Conservation (phyloP, 2,113 vertebrate genomes). For the Paedocypris sp. region DNA sequence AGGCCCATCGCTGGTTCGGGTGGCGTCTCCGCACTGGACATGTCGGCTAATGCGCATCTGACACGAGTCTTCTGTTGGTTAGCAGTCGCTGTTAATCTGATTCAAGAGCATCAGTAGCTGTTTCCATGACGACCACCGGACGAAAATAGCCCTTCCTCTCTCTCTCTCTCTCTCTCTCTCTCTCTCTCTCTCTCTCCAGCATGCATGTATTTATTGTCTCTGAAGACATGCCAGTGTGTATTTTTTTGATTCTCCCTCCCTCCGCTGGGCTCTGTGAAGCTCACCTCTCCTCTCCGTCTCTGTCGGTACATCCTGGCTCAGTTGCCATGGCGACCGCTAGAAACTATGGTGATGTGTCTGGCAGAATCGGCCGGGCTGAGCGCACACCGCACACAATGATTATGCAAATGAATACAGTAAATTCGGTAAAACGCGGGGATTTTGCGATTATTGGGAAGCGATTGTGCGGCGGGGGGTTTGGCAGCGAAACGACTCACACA, state of each 20-base stretch:
- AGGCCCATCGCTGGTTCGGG: neutral
- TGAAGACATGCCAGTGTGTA: conserved; percentile 23
- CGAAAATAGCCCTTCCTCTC: conserved; percentile 60
- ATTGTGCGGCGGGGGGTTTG: no score
- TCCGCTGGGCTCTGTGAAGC: conserved; percentile 3
- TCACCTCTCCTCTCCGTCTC: conserved; percentile 49
- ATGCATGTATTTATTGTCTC: conserved; percentile 27
- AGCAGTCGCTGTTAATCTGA: conserved; percentile 8
- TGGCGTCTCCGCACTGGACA: neutral
- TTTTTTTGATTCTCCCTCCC: conserved; percentile 21
- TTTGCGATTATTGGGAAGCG: no score
- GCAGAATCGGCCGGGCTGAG: conserved; percentile 29
- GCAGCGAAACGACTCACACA: no score
- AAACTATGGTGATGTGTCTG: conserved; percentile 62
- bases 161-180: conserved; percentile 30
- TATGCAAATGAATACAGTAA: conserved; percentile 17
- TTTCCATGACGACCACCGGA: conserved; percentile 65
- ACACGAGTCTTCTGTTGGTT: neutral
- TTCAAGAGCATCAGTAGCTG: conserved; percentile 57
- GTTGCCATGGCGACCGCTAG: conserved; percentile 58
- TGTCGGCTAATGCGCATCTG: neutral
- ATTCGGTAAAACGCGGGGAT: neutral
- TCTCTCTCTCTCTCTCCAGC: conserved; percentile 16
- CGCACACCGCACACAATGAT: conserved; percentile 13
- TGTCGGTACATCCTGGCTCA: conserved; percentile 55